phyloP scores from a whole-genome alignment of 2,888 invertebrate genomes.

The Leptodirus hochenwartii region DNA sequence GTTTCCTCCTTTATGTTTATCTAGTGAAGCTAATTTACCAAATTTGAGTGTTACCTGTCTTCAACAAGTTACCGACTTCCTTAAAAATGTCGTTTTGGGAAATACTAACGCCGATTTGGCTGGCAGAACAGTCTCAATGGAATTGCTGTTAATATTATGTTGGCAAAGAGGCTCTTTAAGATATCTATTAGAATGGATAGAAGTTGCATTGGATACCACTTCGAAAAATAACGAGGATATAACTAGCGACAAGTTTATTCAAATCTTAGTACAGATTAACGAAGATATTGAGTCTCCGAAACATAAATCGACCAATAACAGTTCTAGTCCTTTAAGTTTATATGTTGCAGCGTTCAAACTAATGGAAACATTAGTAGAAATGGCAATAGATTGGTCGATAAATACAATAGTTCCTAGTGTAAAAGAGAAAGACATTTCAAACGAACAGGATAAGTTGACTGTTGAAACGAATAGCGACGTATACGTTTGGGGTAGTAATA shows the following conservation, averaged over 20 bases:
- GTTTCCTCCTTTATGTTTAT: constrained; percentile 37
- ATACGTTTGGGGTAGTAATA: constrained; percentile 47
- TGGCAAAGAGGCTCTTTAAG: constrained; percentile 39
- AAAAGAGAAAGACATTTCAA: background rate
- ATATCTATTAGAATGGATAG: constrained; percentile 41
- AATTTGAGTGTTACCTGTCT: constrained; percentile 31
- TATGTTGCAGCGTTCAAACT: constrained; percentile 35
- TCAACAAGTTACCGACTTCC: constrained; percentile 33
- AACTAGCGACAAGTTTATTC: constrained; percentile 10
- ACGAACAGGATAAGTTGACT: constrained; percentile 14
- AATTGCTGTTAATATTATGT: constrained; percentile 35
- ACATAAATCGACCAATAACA: too few species aligned
- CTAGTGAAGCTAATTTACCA: constrained; percentile 38
- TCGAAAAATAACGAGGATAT: constrained; percentile 18
- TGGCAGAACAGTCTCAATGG: constrained; percentile 28
- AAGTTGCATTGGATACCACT: constrained; percentile 33
- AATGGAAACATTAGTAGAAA: constrained; percentile 30
- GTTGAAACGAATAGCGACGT: constrained; percentile 25
- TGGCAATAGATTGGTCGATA: constrained; percentile 29
- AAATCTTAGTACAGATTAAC: too few species aligned
- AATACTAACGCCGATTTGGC: constrained; percentile 30
- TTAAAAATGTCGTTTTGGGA: constrained; percentile 32
- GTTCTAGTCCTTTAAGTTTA: too few species aligned
- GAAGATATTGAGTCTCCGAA: too few species aligned
- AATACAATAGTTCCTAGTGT: too few species aligned